Base-by-base conservation (phyloP, 2,888 invertebrate genomes). In the Cryptus viduatorius region DNA sequence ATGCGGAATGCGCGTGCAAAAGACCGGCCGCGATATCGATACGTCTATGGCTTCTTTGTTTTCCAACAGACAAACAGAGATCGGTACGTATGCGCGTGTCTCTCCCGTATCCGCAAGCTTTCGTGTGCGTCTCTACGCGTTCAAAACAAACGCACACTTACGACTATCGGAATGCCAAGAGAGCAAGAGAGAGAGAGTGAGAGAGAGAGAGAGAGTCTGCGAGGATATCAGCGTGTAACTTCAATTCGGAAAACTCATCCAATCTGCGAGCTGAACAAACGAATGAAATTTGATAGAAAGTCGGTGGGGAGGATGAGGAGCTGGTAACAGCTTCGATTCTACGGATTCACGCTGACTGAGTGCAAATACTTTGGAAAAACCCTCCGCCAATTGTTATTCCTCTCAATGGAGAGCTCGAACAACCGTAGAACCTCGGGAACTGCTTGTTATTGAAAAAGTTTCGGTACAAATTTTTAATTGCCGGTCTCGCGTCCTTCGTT, bases 1-100 rank as follows among this genome's bases (percentile, higher is more conserved):
- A 82, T 77, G 69, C 16, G 87, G 86, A 88, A 86, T 85, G 81
- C 86, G 85, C 82, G 84, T 86, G 85, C 84, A 82, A 86, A 86
- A 87, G 83, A 81, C 71, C 67, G 46, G 37, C 80, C 59, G 53
- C 73, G 69, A 83, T 71, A 73, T 80, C 65, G 69, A 79, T 75
- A 59, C 16, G 16, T 46, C 73, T 14, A n/a, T 69, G 59, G 76
- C 72, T 72, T 79, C 79, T 79, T 76, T 80, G 83, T 83, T 83
- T 79, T 72, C 71, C 8, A 79, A 10, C 44, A 7, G 37, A 75
- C n/a, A 29, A 37, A 12, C 19, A 50, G 7, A 12, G 4, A n/a
- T 42, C n/a, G 19, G 2, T 4, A 42, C 42, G 37, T 16, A 42
- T 16, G 42, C 44, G 16, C 50, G 14, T 37, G 42, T 65, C 16